A percentile compares a stretch with the other conserved stretches of the same genome.
phyloP scores from a whole-genome alignment of 2,888 invertebrate species.

The Penaeus monodon region DNA sequence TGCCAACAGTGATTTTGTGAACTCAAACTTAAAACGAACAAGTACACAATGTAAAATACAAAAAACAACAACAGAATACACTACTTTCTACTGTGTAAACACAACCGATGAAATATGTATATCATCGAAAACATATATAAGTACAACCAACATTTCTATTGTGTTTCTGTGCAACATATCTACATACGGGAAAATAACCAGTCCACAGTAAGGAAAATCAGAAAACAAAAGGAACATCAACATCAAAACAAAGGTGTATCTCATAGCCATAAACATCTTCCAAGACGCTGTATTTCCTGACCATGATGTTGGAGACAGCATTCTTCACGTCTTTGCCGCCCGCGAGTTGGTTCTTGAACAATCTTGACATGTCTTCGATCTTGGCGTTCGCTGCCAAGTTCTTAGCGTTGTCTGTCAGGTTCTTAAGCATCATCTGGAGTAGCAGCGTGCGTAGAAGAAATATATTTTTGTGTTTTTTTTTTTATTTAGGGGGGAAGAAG shows the following conservation, averaged over 20 bases:
- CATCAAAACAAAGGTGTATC: background rate
- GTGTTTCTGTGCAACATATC: too few relatives aligned
- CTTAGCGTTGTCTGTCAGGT: slow-evolving; percentile 91
- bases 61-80: too few relatives aligned
- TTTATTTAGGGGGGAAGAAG: background rate
- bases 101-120: background rate
- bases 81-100: too few relatives aligned
- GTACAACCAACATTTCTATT: background rate
- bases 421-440: slow-evolving; percentile 91
- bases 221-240: background rate
- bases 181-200: too few relatives aligned
- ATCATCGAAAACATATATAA: background rate
- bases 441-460: slow-evolving; percentile 8
- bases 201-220: background rate
- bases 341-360: slow-evolving; percentile 93
- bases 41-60: too few relatives aligned
- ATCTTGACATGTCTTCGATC: slow-evolving; percentile 96
- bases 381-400: slow-evolving; percentile 93
- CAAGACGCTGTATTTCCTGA: slow-evolving; percentile 73
- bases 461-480: background rate
- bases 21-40: too few relatives aligned
- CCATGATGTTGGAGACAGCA: slow-evolving; percentile 94
- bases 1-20: too few relatives aligned
- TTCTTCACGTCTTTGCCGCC: slow-evolving; percentile 93
- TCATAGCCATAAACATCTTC: background rate